A percentile compares a stretch with the other conserved stretches of the same genome.
Evolutionary conservation across 2,888 invertebrate species (phyloP).

Genomic region (Azorinus chamasolen): DNA sequence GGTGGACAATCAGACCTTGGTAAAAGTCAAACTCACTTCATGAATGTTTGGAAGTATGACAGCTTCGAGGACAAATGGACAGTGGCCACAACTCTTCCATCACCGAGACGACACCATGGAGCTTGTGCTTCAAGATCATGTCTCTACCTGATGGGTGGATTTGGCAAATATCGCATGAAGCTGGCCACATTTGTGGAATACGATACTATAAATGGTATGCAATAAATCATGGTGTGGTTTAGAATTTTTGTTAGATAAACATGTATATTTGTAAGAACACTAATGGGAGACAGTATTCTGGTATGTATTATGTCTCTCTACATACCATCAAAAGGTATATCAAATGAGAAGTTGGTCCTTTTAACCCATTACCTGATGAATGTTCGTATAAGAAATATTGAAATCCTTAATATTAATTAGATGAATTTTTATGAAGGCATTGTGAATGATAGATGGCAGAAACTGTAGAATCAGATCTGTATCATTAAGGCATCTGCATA

Average conservation of each 20-base stretch:
- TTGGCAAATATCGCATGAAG: slow-evolving; percentile 59
- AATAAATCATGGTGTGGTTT: neutral
- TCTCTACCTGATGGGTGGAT: slow-evolving; percentile 64
- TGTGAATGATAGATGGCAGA: too few relatives aligned
- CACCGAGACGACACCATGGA: slow-evolving; percentile 64
- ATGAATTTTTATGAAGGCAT: too few relatives aligned
- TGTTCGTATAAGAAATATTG: too few relatives aligned
- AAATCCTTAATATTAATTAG: too few relatives aligned
- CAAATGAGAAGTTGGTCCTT: too few relatives aligned
- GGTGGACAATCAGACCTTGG: slow-evolving; percentile 61
- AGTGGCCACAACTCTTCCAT: slow-evolving; percentile 33
- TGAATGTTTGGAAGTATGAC: slow-evolving; percentile 63
- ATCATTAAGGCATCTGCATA: too few relatives aligned
- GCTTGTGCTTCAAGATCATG: slow-evolving; percentile 49
- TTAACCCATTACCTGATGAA: too few relatives aligned
- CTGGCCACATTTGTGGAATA: slow-evolving; percentile 56
- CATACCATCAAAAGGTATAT: too few relatives aligned
- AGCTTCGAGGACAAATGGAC: slow-evolving; percentile 53
- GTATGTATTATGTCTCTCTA: too few relatives aligned
- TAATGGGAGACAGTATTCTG: too few relatives aligned
- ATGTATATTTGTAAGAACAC: too few relatives aligned
- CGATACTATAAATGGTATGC: slow-evolving; percentile 51
- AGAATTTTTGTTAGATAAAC: neutral
- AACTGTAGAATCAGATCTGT: too few relatives aligned
- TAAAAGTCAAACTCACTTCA: slow-evolving; percentile 16